A percentile compares a stretch with the other conserved stretches of the same genome.
Conservation (phyloP, 1,140 invertebrate species). For the Calephelis virginiensis region DNA sequence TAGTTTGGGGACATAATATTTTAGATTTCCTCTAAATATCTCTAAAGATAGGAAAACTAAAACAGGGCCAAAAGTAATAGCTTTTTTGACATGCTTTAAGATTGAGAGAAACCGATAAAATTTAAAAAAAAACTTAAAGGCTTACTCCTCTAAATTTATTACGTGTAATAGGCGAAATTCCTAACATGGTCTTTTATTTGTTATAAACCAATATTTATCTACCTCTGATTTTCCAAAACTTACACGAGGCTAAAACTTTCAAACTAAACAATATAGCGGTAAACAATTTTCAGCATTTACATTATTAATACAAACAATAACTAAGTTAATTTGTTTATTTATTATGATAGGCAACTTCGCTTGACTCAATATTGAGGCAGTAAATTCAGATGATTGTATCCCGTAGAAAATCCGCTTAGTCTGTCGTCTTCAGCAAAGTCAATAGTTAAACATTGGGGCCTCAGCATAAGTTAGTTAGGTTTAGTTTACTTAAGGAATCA, state of each 20-base stretch:
- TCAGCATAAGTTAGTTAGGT: slow-evolving; percentile 31
- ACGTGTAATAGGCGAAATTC: too few relatives aligned
- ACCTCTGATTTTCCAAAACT: neutral
- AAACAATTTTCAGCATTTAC: slow-evolving; percentile 13
- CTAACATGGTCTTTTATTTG: neutral
- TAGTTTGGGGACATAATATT: too few relatives aligned
- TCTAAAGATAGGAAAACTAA: too few relatives aligned
- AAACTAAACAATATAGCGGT: slow-evolving; percentile 13
- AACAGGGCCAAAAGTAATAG: too few relatives aligned
- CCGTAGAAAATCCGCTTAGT: slow-evolving; percentile 27
- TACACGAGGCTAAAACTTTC: neutral
- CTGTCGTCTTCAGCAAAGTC: slow-evolving; percentile 24
- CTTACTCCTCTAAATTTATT: too few relatives aligned
- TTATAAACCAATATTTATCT: neutral
- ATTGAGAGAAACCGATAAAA: too few relatives aligned
- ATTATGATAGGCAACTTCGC: slow-evolving; percentile 6
- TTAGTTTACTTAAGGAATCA: slow-evolving; percentile 26
- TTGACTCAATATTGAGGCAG: slow-evolving; percentile 15
- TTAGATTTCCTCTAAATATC: too few relatives aligned
- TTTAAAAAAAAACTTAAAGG: too few relatives aligned
- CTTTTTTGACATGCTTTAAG: too few relatives aligned
- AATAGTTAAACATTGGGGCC: slow-evolving; percentile 28
- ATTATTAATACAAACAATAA: slow-evolving; percentile 15
- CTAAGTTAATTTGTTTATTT: slow-evolving; percentile 16
- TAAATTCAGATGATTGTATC: slow-evolving; percentile 27